These are phyloP conservation scores for Scaptomyza parva DNA, from an alignment of 2,888 invertebrate species.

Conservation along the genomic window DNA sequence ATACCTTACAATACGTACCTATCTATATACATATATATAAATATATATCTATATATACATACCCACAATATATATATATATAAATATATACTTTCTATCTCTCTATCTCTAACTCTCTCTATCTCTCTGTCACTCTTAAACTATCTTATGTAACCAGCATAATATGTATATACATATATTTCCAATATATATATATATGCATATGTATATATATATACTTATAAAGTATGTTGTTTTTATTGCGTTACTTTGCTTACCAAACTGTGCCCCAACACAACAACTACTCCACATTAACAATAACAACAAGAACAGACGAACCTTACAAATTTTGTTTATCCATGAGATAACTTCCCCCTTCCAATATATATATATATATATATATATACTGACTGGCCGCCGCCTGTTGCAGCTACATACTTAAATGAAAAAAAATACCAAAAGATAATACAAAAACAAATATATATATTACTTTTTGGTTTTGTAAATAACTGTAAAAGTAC, in stretches of 20 bases:
- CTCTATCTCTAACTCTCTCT: slow-evolving; percentile 49
- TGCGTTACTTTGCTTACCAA: slow-evolving; percentile 69
- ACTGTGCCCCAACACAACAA: slow-evolving; percentile 19
- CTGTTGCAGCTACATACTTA: slow-evolving; percentile 42
- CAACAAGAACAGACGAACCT: slow-evolving; percentile 16
- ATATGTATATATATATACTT: slow-evolving; percentile 38
- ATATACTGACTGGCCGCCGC: slow-evolving; percentile 49
- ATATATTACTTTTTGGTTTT: slow-evolving; percentile 83
- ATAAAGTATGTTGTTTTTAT: slow-evolving; percentile 68
- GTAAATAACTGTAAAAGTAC: slow-evolving; percentile 56
- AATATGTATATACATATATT: slow-evolving; percentile 33
- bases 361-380: neutral
- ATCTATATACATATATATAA: slow-evolving; percentile 33
- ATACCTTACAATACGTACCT: slow-evolving; percentile 37
- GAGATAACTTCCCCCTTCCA: slow-evolving; percentile 3
- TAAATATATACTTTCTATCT: slow-evolving; percentile 38
- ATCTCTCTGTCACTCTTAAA: slow-evolving; percentile 37
- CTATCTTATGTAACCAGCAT: slow-evolving; percentile 40
- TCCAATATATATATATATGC: slow-evolving; percentile 33
- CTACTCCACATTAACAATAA: slow-evolving; percentile 7
- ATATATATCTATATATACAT: slow-evolving; percentile 21
- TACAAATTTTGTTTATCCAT: slow-evolving; percentile 14
- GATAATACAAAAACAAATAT: slow-evolving; percentile 21
- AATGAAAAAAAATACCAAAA: slow-evolving; percentile 15
- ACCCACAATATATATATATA: slow-evolving; percentile 20